Evolutionary conservation across 2,113 vertebrate species (phyloP).

Genomic region (Syngnathus floridae): DNA sequence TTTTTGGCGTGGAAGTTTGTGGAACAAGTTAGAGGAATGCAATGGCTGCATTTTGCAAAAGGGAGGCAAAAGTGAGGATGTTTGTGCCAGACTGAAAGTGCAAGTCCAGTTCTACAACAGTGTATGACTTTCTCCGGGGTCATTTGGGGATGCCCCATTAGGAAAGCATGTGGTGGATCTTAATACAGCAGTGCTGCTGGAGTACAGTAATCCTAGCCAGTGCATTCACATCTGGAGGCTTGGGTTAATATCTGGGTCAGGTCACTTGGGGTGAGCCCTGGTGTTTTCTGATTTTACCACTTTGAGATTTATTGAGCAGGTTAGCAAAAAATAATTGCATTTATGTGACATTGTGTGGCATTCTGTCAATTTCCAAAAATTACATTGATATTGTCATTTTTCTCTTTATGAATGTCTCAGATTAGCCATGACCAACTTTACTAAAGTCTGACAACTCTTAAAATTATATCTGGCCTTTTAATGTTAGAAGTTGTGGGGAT

Average conservation of each 20-base stretch:
- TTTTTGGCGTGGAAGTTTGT: neutral
- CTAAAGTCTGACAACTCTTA: neutral
- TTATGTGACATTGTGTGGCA: neutral
- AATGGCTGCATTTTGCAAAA: conserved; percentile 47
- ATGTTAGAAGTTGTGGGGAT: neutral
- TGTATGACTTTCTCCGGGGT: conserved; percentile 46
- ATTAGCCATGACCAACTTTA: too few relatives aligned
- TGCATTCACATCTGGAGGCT: conserved; percentile 71
- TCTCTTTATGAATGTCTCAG: too few relatives aligned
- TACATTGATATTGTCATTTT: too few relatives aligned
- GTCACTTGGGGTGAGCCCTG: conserved; percentile 59
- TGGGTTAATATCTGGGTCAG: conserved; percentile 75
- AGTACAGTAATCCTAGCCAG: conserved; percentile 59
- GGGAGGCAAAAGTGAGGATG: conserved; percentile 8
- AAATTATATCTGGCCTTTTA: neutral
- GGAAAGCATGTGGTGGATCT: conserved; percentile 66
- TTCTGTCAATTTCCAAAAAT: neutral
- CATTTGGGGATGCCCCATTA: conserved; percentile 65
- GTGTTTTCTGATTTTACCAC: conserved; percentile 31
- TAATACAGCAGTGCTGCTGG: conserved; percentile 58
- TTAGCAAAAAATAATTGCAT: neutral
- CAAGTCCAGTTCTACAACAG: neutral
- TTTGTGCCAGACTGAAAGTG: neutral
- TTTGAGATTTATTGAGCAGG: neutral
- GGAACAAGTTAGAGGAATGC: conserved; percentile 40